Percentiles rank a stretch among this genome's conserved stretches.
These are phyloP conservation scores for Corbicula japonica DNA, from an alignment of 2,888 invertebrate genomes.

Conservation along the genomic window DNA sequence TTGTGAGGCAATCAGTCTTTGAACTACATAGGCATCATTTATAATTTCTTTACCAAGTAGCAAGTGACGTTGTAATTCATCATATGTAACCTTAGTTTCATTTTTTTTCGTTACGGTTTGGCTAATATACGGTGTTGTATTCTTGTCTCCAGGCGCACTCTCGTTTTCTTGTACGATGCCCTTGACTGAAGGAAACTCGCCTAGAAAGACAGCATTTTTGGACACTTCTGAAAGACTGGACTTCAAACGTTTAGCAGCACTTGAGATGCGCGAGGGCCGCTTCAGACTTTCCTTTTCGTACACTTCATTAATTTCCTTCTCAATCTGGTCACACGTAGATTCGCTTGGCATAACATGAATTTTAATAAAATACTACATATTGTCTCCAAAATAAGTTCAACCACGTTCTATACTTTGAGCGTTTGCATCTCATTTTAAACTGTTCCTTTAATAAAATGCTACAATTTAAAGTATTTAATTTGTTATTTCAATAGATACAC, in stretches of 20 bases:
- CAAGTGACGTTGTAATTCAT: conserved; percentile 5
- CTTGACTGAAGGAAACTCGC: conserved; percentile 40
- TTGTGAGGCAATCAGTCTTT: conserved; percentile 37
- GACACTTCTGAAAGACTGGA: neutral
- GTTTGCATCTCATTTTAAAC: too few relatives aligned
- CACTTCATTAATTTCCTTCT: neutral
- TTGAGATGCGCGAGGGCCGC: neutral
- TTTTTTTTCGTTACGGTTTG: too few relatives aligned
- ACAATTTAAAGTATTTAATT: too few relatives aligned
- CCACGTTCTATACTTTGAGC: too few relatives aligned
- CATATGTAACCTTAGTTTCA: conserved; percentile 12
- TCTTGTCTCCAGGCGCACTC: neutral
- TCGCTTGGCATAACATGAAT: neutral
- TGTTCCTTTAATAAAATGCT: too few relatives aligned
- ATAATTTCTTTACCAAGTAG: conserved; percentile 7
- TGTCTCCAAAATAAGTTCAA: too few relatives aligned
- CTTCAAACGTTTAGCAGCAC: conserved; percentile 4
- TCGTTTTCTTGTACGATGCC: neutral
- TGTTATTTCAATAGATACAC: too few relatives aligned
- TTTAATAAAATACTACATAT: too few relatives aligned
- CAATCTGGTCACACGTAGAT: neutral
- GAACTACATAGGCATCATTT: conserved; percentile 26
- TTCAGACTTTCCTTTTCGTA: neutral
- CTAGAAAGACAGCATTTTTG: conserved; percentile 10
- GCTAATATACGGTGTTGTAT: too few relatives aligned